Conservation (phyloP, 1,140 invertebrate species). For the Aradophagus sp. region DNA sequence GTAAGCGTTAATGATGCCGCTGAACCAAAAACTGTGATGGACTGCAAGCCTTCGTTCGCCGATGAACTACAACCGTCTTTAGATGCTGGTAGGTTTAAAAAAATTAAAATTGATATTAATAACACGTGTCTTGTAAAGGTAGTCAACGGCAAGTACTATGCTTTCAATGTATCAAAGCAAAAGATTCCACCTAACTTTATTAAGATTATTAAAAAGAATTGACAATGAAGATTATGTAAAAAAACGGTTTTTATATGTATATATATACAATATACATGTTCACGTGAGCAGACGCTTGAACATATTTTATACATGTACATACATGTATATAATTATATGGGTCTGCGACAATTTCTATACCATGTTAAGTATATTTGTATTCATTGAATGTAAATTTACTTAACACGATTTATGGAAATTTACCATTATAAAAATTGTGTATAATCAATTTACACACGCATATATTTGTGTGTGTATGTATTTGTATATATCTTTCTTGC, state of each 20-base stretch:
- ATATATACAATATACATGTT: slow-evolving; percentile 7
- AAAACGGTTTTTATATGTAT: slow-evolving; percentile 6
- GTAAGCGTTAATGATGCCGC: slow-evolving; percentile 38
- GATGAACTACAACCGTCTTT: slow-evolving; percentile 66
- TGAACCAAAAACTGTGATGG: slow-evolving; percentile 53
- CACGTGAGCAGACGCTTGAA: no score
- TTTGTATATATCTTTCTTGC: no score
- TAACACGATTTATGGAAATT: no score
- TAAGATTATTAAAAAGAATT: slow-evolving; percentile 26
- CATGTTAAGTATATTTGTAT: no score
- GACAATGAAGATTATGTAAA: not conserved
- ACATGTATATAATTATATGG: no score
- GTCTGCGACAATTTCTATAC: no score
- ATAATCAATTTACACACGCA: no score
- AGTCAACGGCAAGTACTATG: slow-evolving; percentile 16
- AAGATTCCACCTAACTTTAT: slow-evolving; percentile 31
- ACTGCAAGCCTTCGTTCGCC: slow-evolving; percentile 53
- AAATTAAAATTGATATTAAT: slow-evolving; percentile 34
- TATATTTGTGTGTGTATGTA: no score
- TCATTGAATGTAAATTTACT: no score
- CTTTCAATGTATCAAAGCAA: slow-evolving; percentile 18
- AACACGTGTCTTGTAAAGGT: slow-evolving; percentile 18
- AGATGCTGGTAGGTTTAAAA: slow-evolving; percentile 65
- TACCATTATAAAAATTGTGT: no score
- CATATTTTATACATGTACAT: no score